Conservation (phyloP, 2,113 vertebrate species). For the Danionella cerebrum region DNA sequence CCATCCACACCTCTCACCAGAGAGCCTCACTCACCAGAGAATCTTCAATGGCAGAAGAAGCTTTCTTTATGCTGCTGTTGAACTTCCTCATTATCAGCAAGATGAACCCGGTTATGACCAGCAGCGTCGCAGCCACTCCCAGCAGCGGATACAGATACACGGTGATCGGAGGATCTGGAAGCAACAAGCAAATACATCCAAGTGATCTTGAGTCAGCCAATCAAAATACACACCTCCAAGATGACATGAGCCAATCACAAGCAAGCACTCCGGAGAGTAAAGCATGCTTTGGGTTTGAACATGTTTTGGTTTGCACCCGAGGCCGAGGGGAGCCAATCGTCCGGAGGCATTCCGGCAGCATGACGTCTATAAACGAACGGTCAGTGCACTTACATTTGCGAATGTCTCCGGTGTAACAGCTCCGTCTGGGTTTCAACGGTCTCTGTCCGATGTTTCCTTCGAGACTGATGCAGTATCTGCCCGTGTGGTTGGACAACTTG, state of each 20-base stretch:
- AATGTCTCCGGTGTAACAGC: not conserved
- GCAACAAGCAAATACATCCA: not conserved
- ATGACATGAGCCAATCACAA: too few species aligned
- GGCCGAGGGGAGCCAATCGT: too few species aligned
- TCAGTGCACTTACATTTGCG: too few species aligned
- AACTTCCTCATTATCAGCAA: not conserved
- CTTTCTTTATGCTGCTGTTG: not conserved
- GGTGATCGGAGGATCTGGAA: not conserved
- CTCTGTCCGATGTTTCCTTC: not conserved
- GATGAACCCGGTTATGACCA: not conserved
- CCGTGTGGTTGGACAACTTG: not conserved
- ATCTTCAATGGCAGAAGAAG: not conserved
- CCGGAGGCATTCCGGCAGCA: too few species aligned
- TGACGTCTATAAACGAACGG: too few species aligned
- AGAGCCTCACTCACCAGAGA: constrained; percentile 13
- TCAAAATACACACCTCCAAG: too few species aligned
- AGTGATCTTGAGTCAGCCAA: too few species aligned
- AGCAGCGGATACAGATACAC: not conserved
- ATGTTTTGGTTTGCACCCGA: too few species aligned
- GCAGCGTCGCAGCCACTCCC: not conserved
- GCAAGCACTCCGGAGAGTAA: too few species aligned
- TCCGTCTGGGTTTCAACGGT: accelerated
- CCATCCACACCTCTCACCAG: too few species aligned
- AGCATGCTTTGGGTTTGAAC: too few species aligned
- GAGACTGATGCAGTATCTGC: not conserved